These are phyloP conservation scores for Malaclemys terrapin DNA, from an alignment of 2,113 vertebrate species.

Conservation along the genomic window DNA sequence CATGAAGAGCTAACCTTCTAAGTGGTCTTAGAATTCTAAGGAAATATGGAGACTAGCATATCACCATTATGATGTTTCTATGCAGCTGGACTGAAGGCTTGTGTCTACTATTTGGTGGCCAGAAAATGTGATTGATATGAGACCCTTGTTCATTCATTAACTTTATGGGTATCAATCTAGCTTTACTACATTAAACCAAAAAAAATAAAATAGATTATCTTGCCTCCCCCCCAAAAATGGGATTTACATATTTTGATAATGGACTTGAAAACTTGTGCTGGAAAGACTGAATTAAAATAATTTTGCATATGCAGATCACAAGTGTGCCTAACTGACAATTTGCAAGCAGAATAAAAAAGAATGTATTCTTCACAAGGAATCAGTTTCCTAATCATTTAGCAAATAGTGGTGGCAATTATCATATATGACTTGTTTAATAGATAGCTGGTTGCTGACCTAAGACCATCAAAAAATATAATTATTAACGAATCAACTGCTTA, in stretches of 20 bases:
- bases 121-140: neutral
- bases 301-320: neutral
- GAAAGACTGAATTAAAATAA: neutral
- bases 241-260: neutral
- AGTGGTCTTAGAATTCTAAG: neutral
- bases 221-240: neutral
- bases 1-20: neutral
- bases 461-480: neutral
- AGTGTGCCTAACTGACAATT: neutral
- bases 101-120: neutral
- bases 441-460: neutral
- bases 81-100: neutral
- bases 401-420: neutral
- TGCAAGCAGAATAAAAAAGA: neutral
- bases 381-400: neutral
- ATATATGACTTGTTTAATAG: neutral
- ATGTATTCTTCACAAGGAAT: neutral
- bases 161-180: neutral
- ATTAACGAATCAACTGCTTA: neutral
- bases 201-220: neutral
- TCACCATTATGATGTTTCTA: neutral
- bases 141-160: neutral
- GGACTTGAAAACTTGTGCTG: neutral
- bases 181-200: neutral
- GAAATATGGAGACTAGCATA: neutral